Evolutionary conservation across 2,888 invertebrate genomes (phyloP), one percentile per base, ranked within the genome.

Genomic region (Xanthia togata): DNA sequence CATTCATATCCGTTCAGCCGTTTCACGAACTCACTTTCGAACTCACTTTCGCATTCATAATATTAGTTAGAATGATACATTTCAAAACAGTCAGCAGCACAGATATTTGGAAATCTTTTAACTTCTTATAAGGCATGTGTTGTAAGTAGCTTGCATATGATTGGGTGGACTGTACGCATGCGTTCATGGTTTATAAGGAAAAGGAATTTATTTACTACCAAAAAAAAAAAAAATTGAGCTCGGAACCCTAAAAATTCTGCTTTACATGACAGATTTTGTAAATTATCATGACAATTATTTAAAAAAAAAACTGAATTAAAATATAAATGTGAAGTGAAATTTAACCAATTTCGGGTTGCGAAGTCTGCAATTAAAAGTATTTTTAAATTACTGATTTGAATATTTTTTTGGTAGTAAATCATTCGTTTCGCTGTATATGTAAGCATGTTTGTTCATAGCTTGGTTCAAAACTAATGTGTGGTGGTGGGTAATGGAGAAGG

Each of bases 361-460:
- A 41, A 41, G 41, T 12, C 41, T 41, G 44, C 4, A 44, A 44
- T 44, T 44, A 14, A 44, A 14, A 44, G 44, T 14, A 0, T 44
- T 44, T 44, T 47, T 50, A 50, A 20, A 20, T 50, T 50, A n/a
- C n/a, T 26, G 12, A 14, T 2, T 17, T 31, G 26, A 1, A 2
- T 14, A 57, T 73, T 14, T 59, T 57, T 20, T 64, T 68, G 59
- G 14, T 74, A 69, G 38, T 59, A 67, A 75, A 70, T 41, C 2
- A 67, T 75, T 72, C 59, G 70, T 38, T 79, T 35, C 35, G 0
- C 0, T 71, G 73, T 68, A 35, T 20, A 59, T 9, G 47, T 60
- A 14, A 71, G 87, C 87, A 88, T 88, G 87, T 71, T 53, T 70
- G 72, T 78, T 35, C 26, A 72, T 68, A 78, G 88, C 88, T 86